These are phyloP conservation scores for Tinamus guttatus DNA, from an alignment of 2,113 vertebrate genomes.

Conservation along the genomic window DNA sequence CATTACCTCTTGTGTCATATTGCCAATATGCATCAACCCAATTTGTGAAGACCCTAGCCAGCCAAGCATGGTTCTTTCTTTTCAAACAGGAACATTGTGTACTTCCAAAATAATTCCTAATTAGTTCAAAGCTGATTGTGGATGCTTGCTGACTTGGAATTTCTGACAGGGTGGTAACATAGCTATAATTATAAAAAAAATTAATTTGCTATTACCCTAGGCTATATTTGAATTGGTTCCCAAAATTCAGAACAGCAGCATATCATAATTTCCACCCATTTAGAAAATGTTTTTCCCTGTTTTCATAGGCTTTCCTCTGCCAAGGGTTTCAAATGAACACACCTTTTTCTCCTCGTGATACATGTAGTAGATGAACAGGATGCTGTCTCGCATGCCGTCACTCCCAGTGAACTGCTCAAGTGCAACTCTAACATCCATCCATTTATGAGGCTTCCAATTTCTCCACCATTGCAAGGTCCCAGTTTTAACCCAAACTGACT, in stretches of 20 bases:
- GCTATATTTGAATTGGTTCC: neutral
- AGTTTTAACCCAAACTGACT: constrained; percentile 98
- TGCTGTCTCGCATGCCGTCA: constrained; percentile 91
- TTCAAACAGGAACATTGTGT: neutral
- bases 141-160: neutral
- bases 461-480: constrained; percentile 96
- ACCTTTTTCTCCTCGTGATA: constrained; percentile 96
- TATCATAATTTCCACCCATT: neutral
- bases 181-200: neutral
- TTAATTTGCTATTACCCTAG: neutral
- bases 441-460: constrained; percentile 94
- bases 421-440: constrained; percentile 92
- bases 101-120: neutral
- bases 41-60: neutral
- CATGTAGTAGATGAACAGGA: constrained; percentile 95
- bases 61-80: neutral
- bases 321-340: neutral
- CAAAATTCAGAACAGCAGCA: neutral
- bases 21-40: neutral
- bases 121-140: neutral
- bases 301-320: neutral
- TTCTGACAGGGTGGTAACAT: neutral
- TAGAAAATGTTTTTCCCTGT: neutral
- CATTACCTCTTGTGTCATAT: neutral
- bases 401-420: constrained; percentile 94